Conservation (phyloP, 1,140 invertebrate species). For the Solen grandis region DNA sequence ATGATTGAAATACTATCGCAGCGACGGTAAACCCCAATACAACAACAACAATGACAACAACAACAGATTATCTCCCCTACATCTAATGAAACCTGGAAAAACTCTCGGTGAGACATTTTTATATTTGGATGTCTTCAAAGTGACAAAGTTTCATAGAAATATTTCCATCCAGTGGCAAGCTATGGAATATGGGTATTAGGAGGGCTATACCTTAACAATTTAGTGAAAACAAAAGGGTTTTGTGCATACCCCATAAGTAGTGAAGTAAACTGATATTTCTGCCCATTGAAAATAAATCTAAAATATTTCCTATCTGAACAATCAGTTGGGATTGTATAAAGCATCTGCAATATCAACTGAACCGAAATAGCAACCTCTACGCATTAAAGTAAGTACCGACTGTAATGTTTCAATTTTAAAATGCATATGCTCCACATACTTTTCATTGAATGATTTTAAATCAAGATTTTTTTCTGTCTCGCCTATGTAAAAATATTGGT, state of each 20-base stretch:
- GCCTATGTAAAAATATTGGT: not conserved
- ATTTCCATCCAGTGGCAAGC: too few relatives aligned
- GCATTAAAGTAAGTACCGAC: not conserved
- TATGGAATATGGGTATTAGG: too few relatives aligned
- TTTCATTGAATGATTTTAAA: not conserved
- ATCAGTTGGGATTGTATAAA: slow-evolving; percentile 7
- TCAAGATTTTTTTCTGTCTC: not conserved
- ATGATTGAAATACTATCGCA: too few relatives aligned
- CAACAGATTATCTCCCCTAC: too few relatives aligned
- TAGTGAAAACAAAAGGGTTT: not conserved
- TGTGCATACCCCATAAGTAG: not conserved
- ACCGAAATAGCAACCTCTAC: not conserved
- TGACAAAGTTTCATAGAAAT: too few relatives aligned
- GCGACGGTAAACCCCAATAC: too few relatives aligned
- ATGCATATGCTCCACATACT: not conserved
- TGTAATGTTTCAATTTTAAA: slow-evolving; percentile 10
- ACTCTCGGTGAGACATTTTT: too few relatives aligned
- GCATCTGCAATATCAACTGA: slow-evolving; percentile 4
- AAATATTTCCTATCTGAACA: not conserved
- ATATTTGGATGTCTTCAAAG: too few relatives aligned
- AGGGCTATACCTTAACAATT: too few relatives aligned
- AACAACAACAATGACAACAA: too few relatives aligned
- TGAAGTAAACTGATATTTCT: not conserved
- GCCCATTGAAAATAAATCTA: not conserved
- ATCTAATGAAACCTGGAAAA: too few relatives aligned